phyloP scores from a whole-genome alignment of 2,113 vertebrate genomes.

The Trematomus loennbergii region DNA sequence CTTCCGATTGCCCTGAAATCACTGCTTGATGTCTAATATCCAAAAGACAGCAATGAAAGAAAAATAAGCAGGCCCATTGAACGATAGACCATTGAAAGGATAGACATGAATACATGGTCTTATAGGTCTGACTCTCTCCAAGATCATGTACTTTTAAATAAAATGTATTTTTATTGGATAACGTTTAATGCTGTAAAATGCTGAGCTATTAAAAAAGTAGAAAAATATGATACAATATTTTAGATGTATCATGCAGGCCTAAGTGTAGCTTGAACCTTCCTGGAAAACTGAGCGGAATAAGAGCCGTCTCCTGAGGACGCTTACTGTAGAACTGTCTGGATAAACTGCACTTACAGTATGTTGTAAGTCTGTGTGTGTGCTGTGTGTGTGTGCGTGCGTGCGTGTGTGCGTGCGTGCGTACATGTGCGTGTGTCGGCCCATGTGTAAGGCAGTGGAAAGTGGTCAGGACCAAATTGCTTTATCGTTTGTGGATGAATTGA shows the following conservation, averaged over 20 bases:
- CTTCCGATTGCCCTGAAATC: not conserved
- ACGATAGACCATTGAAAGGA: not conserved
- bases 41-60: not conserved
- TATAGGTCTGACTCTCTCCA: not conserved
- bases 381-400: conserved; percentile 17
- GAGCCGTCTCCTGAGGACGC: conserved; percentile 76
- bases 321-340: conserved; percentile 74
- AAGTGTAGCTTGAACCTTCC: conserved; percentile 73
- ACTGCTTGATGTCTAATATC: not conserved
- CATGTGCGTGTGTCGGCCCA: not conserved
- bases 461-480: conserved; percentile 76
- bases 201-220: conserved; percentile 39
- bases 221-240: conserved; percentile 64
- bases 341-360: conserved; percentile 78
- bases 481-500: conserved; percentile 81
- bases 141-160: conserved; percentile 49
- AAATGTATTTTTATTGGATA: conserved; percentile 60
- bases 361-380: conserved; percentile 35
- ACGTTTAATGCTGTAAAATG: conserved; percentile 43
- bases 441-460: conserved; percentile 75
- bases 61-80: not conserved
- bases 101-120: not conserved
- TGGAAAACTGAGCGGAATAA: conserved; percentile 72
- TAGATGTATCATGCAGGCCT: conserved; percentile 46
- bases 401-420: no score